These are phyloP conservation scores for Erebia aethiops DNA, from an alignment of 2,888 invertebrate species.

Conservation along the genomic window DNA sequence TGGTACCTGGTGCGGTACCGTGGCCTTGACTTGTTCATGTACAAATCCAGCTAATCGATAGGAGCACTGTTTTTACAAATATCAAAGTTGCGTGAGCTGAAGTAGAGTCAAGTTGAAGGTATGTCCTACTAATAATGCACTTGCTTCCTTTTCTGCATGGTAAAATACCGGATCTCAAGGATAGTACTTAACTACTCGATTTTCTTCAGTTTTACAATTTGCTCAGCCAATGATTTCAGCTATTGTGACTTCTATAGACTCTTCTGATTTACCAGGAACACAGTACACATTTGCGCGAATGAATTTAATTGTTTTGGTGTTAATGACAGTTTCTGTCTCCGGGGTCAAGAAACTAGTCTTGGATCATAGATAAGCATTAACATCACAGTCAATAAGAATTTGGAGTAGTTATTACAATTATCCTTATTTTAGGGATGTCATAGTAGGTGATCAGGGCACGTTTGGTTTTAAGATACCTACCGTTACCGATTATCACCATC, in stretches of 20 bases:
- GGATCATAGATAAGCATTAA: too few relatives aligned
- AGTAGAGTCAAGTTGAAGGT: constrained; percentile 15
- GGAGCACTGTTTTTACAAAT: constrained; percentile 58
- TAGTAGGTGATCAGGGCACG: too few relatives aligned
- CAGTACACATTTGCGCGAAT: too few relatives aligned
- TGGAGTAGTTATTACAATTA: too few relatives aligned
- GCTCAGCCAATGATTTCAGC: background rate
- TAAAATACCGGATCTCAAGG: background rate
- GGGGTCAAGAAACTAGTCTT: too few relatives aligned
- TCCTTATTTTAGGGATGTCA: too few relatives aligned
- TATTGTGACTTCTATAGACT: too few relatives aligned
- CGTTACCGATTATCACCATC: too few relatives aligned
- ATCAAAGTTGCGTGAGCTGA: constrained; percentile 33
- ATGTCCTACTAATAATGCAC: background rate
- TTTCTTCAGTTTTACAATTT: background rate
- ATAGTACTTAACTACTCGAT: background rate
- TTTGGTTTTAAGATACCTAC: too few relatives aligned
- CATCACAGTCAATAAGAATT: too few relatives aligned
- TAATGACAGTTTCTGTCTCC: background rate
- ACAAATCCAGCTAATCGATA: constrained; percentile 69
- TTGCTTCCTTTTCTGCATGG: background rate
- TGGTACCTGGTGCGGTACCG: constrained; percentile 78
- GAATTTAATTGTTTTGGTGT: background rate
- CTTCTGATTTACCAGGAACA: too few relatives aligned
- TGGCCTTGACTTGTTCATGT: constrained; percentile 70